phyloP scores from a whole-genome alignment of 1,140 invertebrate species.

The Atta colombica region DNA sequence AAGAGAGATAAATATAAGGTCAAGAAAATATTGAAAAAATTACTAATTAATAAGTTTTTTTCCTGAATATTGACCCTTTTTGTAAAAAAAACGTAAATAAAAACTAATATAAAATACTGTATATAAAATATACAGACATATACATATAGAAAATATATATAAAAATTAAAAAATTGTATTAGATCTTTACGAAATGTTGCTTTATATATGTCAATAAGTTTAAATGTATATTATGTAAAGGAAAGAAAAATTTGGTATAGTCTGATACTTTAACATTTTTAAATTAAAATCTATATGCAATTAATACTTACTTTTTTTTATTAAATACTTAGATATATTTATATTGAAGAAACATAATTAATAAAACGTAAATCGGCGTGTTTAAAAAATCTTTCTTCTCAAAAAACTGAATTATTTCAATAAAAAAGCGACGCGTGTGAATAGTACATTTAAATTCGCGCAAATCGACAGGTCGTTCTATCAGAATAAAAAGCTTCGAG shows the following conservation, averaged over 20 bases:
- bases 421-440: neutral
- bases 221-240: neutral
- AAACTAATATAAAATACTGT: neutral
- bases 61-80: neutral
- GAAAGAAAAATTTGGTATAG: neutral
- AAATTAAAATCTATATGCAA: neutral
- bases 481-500: conserved; percentile 37
- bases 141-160: neutral
- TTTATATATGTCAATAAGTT: too few species aligned
- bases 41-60: too few species aligned
- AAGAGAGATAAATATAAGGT: neutral
- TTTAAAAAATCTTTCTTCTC: neutral
- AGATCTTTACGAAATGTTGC: too few species aligned
- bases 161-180: neutral
- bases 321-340: neutral
- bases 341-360: neutral
- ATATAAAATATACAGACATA: neutral
- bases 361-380: neutral
- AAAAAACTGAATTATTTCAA: neutral
- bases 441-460: conserved; percentile 23
- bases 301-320: conserved; percentile 1
- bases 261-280: neutral
- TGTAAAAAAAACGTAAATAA: neutral
- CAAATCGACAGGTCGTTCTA: conserved; percentile 14
- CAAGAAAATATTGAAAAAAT: neutral